Evolutionary conservation across 2,888 invertebrate genomes (phyloP), one percentile per base, ranked within the genome.

Genomic region (Cephus pygmeus): DNA sequence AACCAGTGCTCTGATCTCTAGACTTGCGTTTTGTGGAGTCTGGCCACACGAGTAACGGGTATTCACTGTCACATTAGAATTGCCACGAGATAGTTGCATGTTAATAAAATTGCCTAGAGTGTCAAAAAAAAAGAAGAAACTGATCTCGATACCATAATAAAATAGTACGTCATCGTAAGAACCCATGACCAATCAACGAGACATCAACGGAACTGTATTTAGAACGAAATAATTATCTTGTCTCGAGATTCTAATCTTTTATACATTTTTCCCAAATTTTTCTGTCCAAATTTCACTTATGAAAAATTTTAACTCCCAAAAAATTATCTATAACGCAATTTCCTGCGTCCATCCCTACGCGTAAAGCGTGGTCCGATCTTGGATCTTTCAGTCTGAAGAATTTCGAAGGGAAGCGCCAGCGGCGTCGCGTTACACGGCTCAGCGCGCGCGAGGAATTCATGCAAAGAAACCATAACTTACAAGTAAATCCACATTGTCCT

Each of bases 401-500:
- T 73, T 71, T 73, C 76, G 73, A 71, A 31, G 71, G 30, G 31
- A 33, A 71, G 71, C 71, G 71, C 31, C 71, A 33, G 33, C 33
- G 31, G 76, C 69, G 35, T 76, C 73, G 75, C 69, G 77, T 74
- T 79, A 73, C 75, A 79, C 79, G 79, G 75, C 73, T 81, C 76
- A 36, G 75, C 76, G 76, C 76, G 75, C 77, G 71, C 68, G 40
- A 75, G 76, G 79, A 73, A 76, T 77, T 73, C 75, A 33, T 11
- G 71, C 33, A 31, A 71, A 71, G 31, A 71, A 33, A 71, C 31
- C 71, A 56, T 56, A 33, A 71, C 71, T 31, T 12, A 33, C 11
- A 9, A 56, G 23, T 23, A 71, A 71, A 71, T 71, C 12, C 2
- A 31, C 11, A 71, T 71, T 30, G 71, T 71, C 31, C 71, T 12